Evolutionary conservation across 2,888 invertebrate genomes (phyloP).

Genomic region (Corbicula japonica): DNA sequence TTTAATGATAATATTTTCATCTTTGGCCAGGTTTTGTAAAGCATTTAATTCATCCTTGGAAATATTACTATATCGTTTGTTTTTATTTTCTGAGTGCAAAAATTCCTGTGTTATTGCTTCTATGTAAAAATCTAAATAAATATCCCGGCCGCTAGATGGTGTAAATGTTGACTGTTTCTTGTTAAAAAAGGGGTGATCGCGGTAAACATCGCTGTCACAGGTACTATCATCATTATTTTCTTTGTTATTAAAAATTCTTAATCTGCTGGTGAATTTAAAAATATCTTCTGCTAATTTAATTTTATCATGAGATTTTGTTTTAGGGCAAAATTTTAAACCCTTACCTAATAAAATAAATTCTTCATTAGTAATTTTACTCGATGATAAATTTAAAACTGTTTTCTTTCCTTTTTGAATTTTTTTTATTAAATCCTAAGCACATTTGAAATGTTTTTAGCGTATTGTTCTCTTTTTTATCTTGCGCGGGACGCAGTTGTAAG

Average conservation of each 20-base stretch:
- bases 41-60: slow-evolving; percentile 12
- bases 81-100: neutral
- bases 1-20: slow-evolving; percentile 11
- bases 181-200: slow-evolving; percentile 11
- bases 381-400: slow-evolving; percentile 32
- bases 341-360: slow-evolving; percentile 41
- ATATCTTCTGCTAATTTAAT: slow-evolving; percentile 35
- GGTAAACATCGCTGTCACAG: neutral
- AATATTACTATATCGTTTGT: slow-evolving; percentile 1
- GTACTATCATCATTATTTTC: neutral
- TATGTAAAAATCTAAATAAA: slow-evolving; percentile 34
- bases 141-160: slow-evolving; percentile 11
- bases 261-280: slow-evolving; percentile 23
- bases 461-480: no score
- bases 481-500: no score
- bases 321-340: slow-evolving; percentile 39
- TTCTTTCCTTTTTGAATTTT: slow-evolving; percentile 18
- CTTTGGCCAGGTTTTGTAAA: neutral
- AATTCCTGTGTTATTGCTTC: slow-evolving; percentile 13
- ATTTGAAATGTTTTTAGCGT: no score
- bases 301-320: slow-evolving; percentile 25
- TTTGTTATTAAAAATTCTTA: slow-evolving; percentile 8
- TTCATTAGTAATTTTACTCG: slow-evolving; percentile 7
- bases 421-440: no score
- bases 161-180: slow-evolving; percentile 18